These are phyloP conservation scores for Hyles euphorbiae DNA, from an alignment of 1,140 invertebrate species.

Conservation along the genomic window DNA sequence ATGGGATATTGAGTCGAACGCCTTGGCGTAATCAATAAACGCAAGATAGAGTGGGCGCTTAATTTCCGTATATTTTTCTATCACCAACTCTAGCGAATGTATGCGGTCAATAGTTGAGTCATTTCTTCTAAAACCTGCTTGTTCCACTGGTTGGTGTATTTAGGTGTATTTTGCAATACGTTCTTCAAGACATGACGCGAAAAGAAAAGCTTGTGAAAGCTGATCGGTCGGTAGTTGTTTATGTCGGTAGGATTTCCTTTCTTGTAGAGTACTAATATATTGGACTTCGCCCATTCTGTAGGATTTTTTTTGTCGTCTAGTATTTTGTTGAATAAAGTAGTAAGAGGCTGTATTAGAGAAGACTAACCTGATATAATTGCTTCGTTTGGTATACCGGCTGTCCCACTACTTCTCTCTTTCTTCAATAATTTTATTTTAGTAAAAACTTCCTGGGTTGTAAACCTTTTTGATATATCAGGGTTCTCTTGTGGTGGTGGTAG, in stretches of 20 bases:
- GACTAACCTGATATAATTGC: too few species aligned
- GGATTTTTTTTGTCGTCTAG: background rate
- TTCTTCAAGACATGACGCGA: slow-evolving; percentile 1
- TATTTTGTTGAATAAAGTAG: too few species aligned
- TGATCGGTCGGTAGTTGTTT: background rate
- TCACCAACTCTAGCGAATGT: slow-evolving; percentile 2
- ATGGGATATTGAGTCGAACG: slow-evolving; percentile 8
- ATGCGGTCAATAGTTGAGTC: slow-evolving; percentile 6
- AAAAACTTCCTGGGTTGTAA: too few species aligned
- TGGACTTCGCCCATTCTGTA: slow-evolving; percentile 1
- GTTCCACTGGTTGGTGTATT: slow-evolving; percentile 7
- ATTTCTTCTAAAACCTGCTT: slow-evolving; percentile 5
- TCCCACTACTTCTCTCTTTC: too few species aligned
- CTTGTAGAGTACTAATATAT: slow-evolving; percentile 2
- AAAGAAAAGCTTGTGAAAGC: slow-evolving; percentile 1
- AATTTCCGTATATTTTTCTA: slow-evolving; percentile 7
- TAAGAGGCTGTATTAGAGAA: too few species aligned
- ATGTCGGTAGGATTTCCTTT: slow-evolving; percentile 3
- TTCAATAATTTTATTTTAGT: too few species aligned
- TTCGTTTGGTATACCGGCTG: too few species aligned
- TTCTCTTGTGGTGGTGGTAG: too few species aligned
- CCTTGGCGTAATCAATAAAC: slow-evolving; percentile 6
- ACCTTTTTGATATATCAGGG: too few species aligned
- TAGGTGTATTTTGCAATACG: background rate
- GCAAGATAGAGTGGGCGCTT: slow-evolving; percentile 2